These are phyloP conservation scores for Willowsia nigromaculata DNA, from an alignment of 2,888 invertebrate species.

Conservation along the genomic window DNA sequence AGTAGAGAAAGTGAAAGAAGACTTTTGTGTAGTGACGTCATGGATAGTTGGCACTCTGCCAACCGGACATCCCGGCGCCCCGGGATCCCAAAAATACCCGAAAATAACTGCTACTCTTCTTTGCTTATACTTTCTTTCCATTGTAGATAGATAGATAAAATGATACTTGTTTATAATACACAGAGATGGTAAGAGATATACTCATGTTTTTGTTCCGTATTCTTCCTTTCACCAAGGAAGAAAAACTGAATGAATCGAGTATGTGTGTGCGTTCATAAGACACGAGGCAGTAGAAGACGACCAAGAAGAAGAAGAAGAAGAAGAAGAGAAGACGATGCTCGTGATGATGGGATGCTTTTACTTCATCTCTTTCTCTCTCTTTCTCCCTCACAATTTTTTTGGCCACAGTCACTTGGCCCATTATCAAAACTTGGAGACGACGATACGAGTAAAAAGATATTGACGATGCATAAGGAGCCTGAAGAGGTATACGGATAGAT, in stretches of 20 bases:
- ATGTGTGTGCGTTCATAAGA: not conserved
- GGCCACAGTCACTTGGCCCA: slow-evolving; percentile 65
- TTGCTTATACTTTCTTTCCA: not conserved
- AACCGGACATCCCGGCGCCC: slow-evolving; percentile 78
- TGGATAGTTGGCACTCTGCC: slow-evolving; percentile 76
- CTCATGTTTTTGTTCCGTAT: not conserved
- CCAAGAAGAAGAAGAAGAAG: not conserved
- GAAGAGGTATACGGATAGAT: not conserved
- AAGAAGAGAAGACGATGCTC: not conserved
- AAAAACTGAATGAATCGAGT: slow-evolving; percentile 56
- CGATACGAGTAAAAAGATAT: slow-evolving; percentile 9
- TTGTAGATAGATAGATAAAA: not conserved
- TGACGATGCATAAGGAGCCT: not conserved
- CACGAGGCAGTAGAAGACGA: not conserved
- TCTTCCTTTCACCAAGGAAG: slow-evolving; percentile 38
- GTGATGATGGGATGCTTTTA: slow-evolving; percentile 54
- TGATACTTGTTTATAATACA: not conserved
- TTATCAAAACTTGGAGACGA: slow-evolving; percentile 59
- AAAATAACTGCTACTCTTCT: slow-evolving; percentile 43
- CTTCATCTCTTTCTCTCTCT: slow-evolving; percentile 29
- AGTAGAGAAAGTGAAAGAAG: slow-evolving; percentile 47
- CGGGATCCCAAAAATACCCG: slow-evolving; percentile 75
- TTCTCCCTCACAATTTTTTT: slow-evolving; percentile 31
- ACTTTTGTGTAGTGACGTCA: slow-evolving; percentile 72
- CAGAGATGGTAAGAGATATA: not conserved